Base-by-base conservation (phyloP, 2,888 invertebrate species). In the Metellina segmentata region DNA sequence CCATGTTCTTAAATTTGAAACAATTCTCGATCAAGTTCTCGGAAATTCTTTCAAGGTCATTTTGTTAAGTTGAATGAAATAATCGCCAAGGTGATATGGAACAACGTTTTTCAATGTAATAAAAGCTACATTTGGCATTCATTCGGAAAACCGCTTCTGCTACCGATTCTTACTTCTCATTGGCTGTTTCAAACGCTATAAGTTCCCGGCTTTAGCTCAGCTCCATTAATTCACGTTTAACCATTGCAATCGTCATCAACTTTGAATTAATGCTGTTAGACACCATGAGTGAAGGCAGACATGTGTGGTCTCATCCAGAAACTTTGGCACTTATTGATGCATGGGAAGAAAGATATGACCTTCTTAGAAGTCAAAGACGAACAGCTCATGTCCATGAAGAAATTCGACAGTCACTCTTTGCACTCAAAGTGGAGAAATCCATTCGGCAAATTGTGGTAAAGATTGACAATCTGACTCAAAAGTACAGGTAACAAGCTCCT, bases 391-490 rank as follows among this genome's bases (percentile, higher is more conserved):
- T 88, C n/a, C 75, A 88, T 20, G 88, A 81, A 69, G 88, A 88
- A 19, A 88, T 88, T 19, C 20, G 19, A 72, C 69, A 74, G 49
- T 75, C 75, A 19, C 75, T 88, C 1, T 8, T 51, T 69, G 49
- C 72, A 5, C 52, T 69, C n/a, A 81, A 75, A 20, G 69, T 88
- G 1, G 61, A 88, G n/a, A 88, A 88, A 52, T 81, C 88, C 48
- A 69, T 88, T 19, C 52, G 88, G 13, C 88, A 88, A 69, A 88
- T 88, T 34, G 81, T 82, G 2, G 75, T 88, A 13, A 81, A 88
- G 51, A 88, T 88, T 11, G 70, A 81, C 69, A 88, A 82, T 49
- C 74, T 88, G 81, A 88, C 88, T 61, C 75, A 82, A 51, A 81
- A 82, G 20, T 88, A 88, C 74, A 82, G 88, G 88, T 88, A 75